Base-by-base conservation (phyloP, 2,888 invertebrate genomes). In the Podabrus alpinus region DNA sequence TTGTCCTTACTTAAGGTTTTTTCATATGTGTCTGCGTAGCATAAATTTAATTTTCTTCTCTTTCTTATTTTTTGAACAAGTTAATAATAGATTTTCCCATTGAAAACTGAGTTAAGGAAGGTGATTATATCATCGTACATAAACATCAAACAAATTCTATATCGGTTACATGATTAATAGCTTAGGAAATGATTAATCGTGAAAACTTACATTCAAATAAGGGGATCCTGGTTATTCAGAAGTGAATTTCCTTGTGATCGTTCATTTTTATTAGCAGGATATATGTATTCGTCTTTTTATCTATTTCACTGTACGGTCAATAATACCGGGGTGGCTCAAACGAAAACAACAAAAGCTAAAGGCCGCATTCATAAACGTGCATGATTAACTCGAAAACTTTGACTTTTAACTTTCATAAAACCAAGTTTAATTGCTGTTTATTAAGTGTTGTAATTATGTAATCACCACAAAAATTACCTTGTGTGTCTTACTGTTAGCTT, bases 81-180 rank as follows among this genome's bases (percentile, higher is more conserved):
- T 19, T 64, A n/a, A 64, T 19, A 45, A 45, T 45, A 45, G n/a
- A 45, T 45, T 45, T 45, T 45, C 45, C 45, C n/a, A 45, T 45
- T 45, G 45, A 45, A 45, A 45, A 45, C 45, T 45, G 45, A 45
- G 45, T 45, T 45, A 64, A 64, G 62, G 19, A 19, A 64, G 62
- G 62, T 16, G 62, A 64, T 64, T 64, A 64, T 19, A 17, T 64
- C 16, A 64, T 61, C 16, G 17, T 19, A 17, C 61, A 61, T 64
- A 64, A 64, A 19, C 21, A 64, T 64, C 62, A 21, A 64, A 21
- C 19, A 64, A 64, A 64, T 64, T 64, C 62, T 64, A 19, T 64
- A 64, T 64, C 21, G 21, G 62, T 64, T 45, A 64, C 62, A 64
- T 64, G 62, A 64, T 64, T 64, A 64, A 64, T 64, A 64, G 62